Evolutionary conservation across 1,140 invertebrate genomes (phyloP).

Genomic region (Magallana angulata): DNA sequence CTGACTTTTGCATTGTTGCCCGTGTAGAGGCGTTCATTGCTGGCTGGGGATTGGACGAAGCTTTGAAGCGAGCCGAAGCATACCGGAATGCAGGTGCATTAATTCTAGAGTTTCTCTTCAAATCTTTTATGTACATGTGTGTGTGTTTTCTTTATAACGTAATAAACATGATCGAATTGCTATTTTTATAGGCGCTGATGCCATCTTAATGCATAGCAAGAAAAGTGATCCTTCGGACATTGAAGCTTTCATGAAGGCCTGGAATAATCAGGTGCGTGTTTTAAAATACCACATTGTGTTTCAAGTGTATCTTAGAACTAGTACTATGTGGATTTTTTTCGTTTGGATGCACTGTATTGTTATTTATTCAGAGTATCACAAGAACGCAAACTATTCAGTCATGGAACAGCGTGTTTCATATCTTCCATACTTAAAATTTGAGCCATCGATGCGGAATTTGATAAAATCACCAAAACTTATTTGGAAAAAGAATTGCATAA

Average conservation of each 20-base stretch:
- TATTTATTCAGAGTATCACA: too few relatives aligned
- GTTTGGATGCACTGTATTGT: too few relatives aligned
- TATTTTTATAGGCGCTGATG: slow-evolving; percentile 77
- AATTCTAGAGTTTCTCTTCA: neutral
- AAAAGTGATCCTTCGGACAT: slow-evolving; percentile 80
- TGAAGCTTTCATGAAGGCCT: slow-evolving; percentile 80
- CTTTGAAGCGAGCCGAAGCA: slow-evolving; percentile 79
- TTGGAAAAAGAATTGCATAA: too few relatives aligned
- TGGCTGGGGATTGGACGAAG: slow-evolving; percentile 80
- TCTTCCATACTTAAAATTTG: too few relatives aligned
- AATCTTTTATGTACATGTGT: neutral
- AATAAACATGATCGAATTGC: neutral
- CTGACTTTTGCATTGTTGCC: slow-evolving; percentile 81
- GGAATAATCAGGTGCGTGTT: slow-evolving; percentile 77
- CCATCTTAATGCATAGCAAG: slow-evolving; percentile 81
- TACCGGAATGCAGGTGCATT: slow-evolving; percentile 78
- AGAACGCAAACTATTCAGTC: too few relatives aligned
- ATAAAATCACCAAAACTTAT: too few relatives aligned
- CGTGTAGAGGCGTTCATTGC: slow-evolving; percentile 81
- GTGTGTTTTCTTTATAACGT: neutral
- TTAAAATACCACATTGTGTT: too few relatives aligned
- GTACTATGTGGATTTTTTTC: too few relatives aligned
- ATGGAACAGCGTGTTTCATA: too few relatives aligned
- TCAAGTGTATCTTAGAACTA: too few relatives aligned
- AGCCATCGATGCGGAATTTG: too few relatives aligned